These are phyloP conservation scores for Periplaneta americana DNA, from an alignment of 1,140 invertebrate genomes.

Conservation along the genomic window DNA sequence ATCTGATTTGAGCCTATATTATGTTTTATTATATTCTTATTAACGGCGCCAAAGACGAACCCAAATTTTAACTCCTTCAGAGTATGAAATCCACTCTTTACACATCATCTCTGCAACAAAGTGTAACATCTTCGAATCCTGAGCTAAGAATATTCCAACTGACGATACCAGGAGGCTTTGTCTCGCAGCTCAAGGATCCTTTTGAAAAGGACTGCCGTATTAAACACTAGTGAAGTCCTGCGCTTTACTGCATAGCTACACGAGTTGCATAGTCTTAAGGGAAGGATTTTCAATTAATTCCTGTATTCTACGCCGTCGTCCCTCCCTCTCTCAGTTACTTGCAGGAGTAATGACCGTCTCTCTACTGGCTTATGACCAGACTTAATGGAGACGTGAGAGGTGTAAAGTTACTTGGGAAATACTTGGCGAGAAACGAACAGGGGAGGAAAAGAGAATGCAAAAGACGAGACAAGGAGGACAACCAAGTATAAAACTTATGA, in stretches of 20 bases:
- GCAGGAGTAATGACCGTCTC: not conserved
- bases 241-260: not conserved
- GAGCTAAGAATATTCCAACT: no score
- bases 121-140: no score
- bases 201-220: not conserved
- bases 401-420: not conserved
- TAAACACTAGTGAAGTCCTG: not conserved
- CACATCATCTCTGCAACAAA: no score
- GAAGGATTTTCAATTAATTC: not conserved
- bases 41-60: no score
- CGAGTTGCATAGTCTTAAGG: not conserved
- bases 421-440: not conserved
- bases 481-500: not conserved
- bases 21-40: no score
- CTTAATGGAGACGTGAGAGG: not conserved
- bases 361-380: not conserved
- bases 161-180: no score
- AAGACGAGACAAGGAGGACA: not conserved
- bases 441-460: not conserved
- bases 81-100: no score
- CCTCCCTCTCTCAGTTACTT: not conserved
- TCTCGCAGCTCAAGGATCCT: not conserved
- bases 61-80: no score
- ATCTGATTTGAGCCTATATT: no score
- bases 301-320: no score